Evolutionary conservation across 2,797 vertebrate genomes (phyloP), one percentile per base, ranked within the genome.

Genomic region (Eutrigla gurnardus): DNA sequence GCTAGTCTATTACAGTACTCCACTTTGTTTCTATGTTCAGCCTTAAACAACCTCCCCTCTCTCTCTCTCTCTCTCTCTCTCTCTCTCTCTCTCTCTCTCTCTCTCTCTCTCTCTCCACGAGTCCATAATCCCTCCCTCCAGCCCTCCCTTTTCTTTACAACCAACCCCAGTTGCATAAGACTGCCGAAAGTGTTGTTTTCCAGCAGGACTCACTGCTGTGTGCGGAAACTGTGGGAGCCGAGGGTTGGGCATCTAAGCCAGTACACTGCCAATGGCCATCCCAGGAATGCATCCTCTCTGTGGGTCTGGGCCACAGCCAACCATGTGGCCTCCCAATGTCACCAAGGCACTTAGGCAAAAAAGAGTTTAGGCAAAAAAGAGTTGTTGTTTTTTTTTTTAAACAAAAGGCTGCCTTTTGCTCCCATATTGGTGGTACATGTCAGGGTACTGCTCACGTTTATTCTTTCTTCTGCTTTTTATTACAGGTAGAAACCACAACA

Each of bases 311-410:
- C 80, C 57, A 4, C 75, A 67, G 91, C 93, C 93, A 93, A 86
- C 78, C 91, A 90, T 92, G 93, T 91, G 89, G 91, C 87, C 84
- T 92, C 88, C 88, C 86, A 89, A 86, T 87, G 88, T 92, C 91
- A 90, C 88, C 40, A 42, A 86, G 70, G 72, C 78, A 58, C 63
- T 49, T 42, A 81, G 60, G 82, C 54, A 43, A 13, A 49, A 73
- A 59, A 25, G 25, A 25, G 25, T 25, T 25, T 1, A 2, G 25
- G n/a, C n/a, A 61, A 43, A 61, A 47, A 36, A 12, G 6, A n/a
- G 60, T 4, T 7, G 3, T 39, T 57, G 25, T 46, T 53, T 63
- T 42, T 55, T 47, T 52, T 71, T 52, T 33, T 17, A 92, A 85
- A 89, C 73, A 87, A 89, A 88, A 86, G 42, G 45, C 82, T 81